Base-by-base conservation (phyloP, 1,140 invertebrate species). In the Dendrolimus kikuchii region DNA sequence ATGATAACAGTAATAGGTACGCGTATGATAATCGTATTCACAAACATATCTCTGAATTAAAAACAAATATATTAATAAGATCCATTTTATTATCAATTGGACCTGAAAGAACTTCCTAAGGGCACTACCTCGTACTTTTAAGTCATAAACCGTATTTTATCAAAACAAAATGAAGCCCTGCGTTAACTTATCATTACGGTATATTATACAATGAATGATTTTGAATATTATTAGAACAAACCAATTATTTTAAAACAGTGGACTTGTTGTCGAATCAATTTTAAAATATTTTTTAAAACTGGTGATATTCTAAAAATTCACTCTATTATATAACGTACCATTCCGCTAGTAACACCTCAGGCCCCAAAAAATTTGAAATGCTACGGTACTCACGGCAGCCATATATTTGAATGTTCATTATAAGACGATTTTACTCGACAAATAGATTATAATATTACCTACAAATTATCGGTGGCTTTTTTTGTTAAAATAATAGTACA, bases 101-200 rank as follows among this genome's bases (percentile, higher is more conserved):
- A 64, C 66, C 57, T 70, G 65, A 71, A 73, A 74, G 68, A 80
- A 59, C 64, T 72, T 66, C 62, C 76, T 79, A 80, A 64, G 63
- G 46, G 74, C 62, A 69, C 74, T 81, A 77, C 72, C 60, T 73
- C 65, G 64, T 66, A 61, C 49, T 52, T 58, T 58, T 10, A 39
- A 23, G 23, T 53, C 45, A 37, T 44, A 46, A 46, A 23, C 23
- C 23, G 23, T 40, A 53, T 46, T 39, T 40, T 40, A 39, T 42
- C 49, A 39, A 50, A 50, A 41, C 49, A 40, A 50, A 50, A 50
- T 50, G 5, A 45, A 50, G 23, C 23, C 23, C 23, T 1, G 23
- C 23, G 23, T 23, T 23, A 23, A 23, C 23, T 23, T 23, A 23
- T 3, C 23, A 23, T 23, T 2, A 23, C 23, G 23, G 23, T 23